Percentiles rank a stretch among this genome's conserved stretches.
These are phyloP conservation scores for Ciconia stormi DNA, from an alignment of 2,113 vertebrate genomes.

Conservation along the genomic window DNA sequence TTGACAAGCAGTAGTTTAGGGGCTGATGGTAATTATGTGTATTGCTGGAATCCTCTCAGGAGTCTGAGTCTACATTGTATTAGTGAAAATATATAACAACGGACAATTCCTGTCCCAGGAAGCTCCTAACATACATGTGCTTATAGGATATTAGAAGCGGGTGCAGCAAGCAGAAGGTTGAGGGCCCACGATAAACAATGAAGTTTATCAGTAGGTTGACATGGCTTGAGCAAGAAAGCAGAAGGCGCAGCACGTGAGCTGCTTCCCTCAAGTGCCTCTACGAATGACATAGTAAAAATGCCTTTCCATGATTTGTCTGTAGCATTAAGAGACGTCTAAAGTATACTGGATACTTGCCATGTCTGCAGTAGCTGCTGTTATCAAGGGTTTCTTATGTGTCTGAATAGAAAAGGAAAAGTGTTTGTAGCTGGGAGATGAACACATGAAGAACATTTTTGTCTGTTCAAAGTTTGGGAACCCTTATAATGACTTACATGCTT, in stretches of 20 bases:
- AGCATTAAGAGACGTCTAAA: not conserved
- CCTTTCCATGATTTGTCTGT: not conserved
- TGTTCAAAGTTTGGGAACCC: not conserved
- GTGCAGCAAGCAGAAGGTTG: not conserved
- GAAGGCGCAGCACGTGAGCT: not conserved
- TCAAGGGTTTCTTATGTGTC: not conserved
- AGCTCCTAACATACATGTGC: not conserved
- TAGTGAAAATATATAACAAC: not conserved
- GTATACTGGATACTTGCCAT: not conserved
- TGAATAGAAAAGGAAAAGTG: not conserved
- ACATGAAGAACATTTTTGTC: not conserved
- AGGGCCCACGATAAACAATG: not conserved
- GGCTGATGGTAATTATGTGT: not conserved
- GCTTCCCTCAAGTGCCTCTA: not conserved
- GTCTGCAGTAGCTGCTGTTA: not conserved
- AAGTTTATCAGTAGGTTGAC: not conserved
- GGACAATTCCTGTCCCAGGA: not conserved
- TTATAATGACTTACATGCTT: not conserved
- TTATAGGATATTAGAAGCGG: not conserved
- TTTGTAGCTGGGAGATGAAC: not conserved
- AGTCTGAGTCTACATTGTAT: not conserved
- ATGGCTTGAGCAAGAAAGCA: not conserved
- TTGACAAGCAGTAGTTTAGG: not conserved
- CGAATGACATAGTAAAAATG: not conserved
- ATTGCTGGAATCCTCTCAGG: not conserved